phyloP scores from a whole-genome alignment of 2,113 vertebrate genomes.

The Lucifuga dentata region DNA sequence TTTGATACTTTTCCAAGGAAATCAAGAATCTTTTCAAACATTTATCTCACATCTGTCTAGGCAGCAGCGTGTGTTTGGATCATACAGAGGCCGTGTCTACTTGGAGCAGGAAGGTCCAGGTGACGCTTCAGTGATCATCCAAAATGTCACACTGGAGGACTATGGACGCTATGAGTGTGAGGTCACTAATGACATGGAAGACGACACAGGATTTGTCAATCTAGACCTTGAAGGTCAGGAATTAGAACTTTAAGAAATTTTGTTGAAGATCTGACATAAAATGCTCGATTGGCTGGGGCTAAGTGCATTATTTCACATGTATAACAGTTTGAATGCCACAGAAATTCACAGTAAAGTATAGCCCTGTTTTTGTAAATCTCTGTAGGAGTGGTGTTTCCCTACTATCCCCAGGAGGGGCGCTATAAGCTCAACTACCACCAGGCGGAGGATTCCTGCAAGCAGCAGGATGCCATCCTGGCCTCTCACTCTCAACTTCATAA shows the following conservation, averaged over 20 bases:
- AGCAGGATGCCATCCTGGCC: slow-evolving; percentile 93
- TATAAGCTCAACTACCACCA: slow-evolving; percentile 92
- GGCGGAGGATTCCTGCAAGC: slow-evolving; percentile 87
- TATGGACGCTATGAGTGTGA: slow-evolving; percentile 96
- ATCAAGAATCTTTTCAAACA: background rate
- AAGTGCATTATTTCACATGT: background rate
- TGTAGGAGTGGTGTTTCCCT: slow-evolving; percentile 94
- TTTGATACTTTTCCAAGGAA: too few relatives aligned
- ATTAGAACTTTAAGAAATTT: background rate
- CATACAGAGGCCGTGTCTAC: slow-evolving; percentile 87
- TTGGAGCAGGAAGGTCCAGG: slow-evolving; percentile 86
- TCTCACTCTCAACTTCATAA: slow-evolving; percentile 93
- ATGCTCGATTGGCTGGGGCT: too few relatives aligned
- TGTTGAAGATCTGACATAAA: background rate
- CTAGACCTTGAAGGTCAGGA: slow-evolving; percentile 92
- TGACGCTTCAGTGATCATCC: slow-evolving; percentile 92
- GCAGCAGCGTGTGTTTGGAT: slow-evolving; percentile 87
- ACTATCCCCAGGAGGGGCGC: slow-evolving; percentile 90
- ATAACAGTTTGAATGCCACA: too few relatives aligned
- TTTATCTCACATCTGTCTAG: slow-evolving; percentile 36
- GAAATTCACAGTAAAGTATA: background rate
- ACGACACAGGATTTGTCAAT: slow-evolving; percentile 93
- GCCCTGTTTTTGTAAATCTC: slow-evolving; percentile 11
- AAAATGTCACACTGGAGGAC: slow-evolving; percentile 94
- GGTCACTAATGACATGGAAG: slow-evolving; percentile 95